These are phyloP conservation scores for Apamea sordens DNA, from an alignment of 2,888 invertebrate genomes.

Conservation along the genomic window DNA sequence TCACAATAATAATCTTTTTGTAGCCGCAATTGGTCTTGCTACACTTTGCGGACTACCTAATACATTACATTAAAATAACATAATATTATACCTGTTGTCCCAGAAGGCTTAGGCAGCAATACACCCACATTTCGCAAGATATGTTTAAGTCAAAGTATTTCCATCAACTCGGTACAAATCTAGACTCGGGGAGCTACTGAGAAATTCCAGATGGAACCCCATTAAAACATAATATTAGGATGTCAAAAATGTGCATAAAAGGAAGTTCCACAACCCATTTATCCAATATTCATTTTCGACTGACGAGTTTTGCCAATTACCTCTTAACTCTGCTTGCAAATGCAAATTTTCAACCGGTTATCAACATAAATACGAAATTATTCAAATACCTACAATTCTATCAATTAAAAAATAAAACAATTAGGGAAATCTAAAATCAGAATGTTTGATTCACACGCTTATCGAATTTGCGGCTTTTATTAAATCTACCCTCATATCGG, in stretches of 20 bases:
- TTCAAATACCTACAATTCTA: neutral
- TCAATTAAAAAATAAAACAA: slow-evolving; percentile 21
- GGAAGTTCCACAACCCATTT: neutral
- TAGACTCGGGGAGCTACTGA: too few relatives aligned
- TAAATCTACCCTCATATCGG: slow-evolving; percentile 50
- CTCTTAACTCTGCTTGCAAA: neutral
- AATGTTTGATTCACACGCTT: slow-evolving; percentile 45
- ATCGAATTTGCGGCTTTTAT: slow-evolving; percentile 56
- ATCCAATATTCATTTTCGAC: neutral
- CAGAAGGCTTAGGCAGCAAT: neutral
- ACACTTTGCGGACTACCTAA: neutral
- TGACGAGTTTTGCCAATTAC: neutral
- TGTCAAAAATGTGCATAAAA: neutral
- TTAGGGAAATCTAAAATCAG: slow-evolving; percentile 41
- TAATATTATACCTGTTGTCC: neutral
- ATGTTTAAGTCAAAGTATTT: too few relatives aligned
- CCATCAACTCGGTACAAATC: neutral
- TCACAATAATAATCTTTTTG: neutral
- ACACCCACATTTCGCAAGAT: neutral
- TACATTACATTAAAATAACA: neutral
- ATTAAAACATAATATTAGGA: neutral
- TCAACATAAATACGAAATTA: neutral
- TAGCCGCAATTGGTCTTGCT: neutral
- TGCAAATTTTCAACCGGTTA: neutral
- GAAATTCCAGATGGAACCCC: neutral